Conservation (phyloP, 2,888 invertebrate species). For the Latrodectus elegans region DNA sequence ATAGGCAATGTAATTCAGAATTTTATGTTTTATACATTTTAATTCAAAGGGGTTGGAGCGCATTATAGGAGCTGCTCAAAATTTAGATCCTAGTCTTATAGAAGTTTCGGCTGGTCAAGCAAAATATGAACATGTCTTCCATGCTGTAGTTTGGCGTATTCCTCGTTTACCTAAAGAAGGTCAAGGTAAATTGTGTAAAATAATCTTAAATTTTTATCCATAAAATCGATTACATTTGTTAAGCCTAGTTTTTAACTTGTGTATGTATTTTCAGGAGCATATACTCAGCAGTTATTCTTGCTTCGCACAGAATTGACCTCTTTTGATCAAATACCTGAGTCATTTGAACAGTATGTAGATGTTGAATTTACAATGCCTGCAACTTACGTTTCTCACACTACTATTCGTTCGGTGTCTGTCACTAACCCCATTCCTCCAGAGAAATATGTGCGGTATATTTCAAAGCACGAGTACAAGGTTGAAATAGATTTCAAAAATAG, state of each 20-base stretch:
- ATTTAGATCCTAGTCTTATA: constrained; percentile 91
- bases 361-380: constrained; percentile 99
- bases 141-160: constrained; percentile 98
- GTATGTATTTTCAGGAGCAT: constrained; percentile 83
- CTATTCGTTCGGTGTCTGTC: constrained; percentile 93
- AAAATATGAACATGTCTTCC: constrained; percentile 98
- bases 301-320: constrained; percentile 96
- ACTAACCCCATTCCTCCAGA: constrained; percentile 90
- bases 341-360: constrained; percentile 88
- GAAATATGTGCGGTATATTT: constrained; percentile 97
- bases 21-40: too few relatives aligned
- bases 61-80: constrained; percentile 92
- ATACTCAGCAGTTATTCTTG: constrained; percentile 96
- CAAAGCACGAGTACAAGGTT: constrained; percentile 95
- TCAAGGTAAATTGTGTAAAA: constrained; percentile 82
- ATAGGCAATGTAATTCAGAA: too few relatives aligned
- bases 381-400: constrained; percentile 94
- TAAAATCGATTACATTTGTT: too few relatives aligned
- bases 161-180: constrained; percentile 97
- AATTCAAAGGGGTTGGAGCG: constrained; percentile 86
- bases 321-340: constrained; percentile 97
- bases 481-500: constrained; percentile 91
- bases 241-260: too few relatives aligned
- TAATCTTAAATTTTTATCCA: too few relatives aligned
- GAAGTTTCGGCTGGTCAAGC: constrained; percentile 97